A percentile compares a stretch with the other conserved stretches of the same genome.
These are phyloP conservation scores for Galeruca laticollis DNA, from an alignment of 2,888 invertebrate species.

Conservation along the genomic window DNA sequence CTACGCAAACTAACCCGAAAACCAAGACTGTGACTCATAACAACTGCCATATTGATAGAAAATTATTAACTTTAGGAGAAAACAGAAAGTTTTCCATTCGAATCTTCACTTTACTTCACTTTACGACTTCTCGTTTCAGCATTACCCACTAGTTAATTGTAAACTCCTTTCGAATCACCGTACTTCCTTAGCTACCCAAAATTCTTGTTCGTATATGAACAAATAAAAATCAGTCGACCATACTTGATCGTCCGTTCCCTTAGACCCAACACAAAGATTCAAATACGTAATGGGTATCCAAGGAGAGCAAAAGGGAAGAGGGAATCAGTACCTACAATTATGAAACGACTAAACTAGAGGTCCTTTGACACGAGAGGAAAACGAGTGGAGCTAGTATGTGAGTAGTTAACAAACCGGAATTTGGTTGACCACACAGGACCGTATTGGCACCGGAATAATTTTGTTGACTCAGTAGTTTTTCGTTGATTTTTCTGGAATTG, in stretches of 20 bases:
- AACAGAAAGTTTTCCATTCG: too few species aligned
- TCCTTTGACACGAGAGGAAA: conserved; percentile 7
- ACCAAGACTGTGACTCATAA: too few species aligned
- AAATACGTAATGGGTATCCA: conserved; percentile 3
- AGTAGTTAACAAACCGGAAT: conserved; percentile 5
- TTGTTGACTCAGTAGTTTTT: too few species aligned
- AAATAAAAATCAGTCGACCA: conserved; percentile 1
- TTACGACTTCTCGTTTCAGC: not conserved
- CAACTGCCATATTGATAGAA: too few species aligned
- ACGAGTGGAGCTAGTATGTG: not conserved
- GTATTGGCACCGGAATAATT: not conserved
- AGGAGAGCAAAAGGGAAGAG: conserved; percentile 1
- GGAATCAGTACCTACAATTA: conserved; percentile 15
- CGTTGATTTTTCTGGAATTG: too few species aligned
- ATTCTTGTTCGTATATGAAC: not conserved
- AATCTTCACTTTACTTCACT: too few species aligned
- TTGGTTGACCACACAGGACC: not conserved
- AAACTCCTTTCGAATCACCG: not conserved
- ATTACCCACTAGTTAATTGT: not conserved
- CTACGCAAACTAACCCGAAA: too few species aligned
- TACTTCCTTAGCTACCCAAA: not conserved
- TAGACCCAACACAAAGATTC: conserved; percentile 6
- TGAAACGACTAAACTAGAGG: conserved; percentile 3
- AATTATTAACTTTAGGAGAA: too few species aligned
- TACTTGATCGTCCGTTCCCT: not conserved